Conservation (phyloP, 2,797 vertebrate species). For the Echiichthys vipera region DNA sequence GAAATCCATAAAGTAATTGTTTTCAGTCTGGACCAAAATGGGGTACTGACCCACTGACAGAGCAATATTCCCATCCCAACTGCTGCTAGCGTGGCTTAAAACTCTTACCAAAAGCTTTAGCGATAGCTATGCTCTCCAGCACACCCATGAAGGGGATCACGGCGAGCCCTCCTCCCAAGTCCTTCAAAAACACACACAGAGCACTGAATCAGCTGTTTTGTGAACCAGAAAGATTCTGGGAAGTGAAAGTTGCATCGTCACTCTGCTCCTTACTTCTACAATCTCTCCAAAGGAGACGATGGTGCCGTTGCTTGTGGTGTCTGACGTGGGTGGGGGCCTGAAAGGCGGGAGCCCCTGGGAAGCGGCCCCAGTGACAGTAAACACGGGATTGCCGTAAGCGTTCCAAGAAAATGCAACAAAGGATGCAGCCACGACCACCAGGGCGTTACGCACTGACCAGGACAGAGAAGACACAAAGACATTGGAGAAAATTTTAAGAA, state of each 20-base stretch:
- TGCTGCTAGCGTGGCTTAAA: neutral
- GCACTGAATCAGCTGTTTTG: slow-evolving; percentile 12
- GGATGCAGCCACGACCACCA: slow-evolving; percentile 90
- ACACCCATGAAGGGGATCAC: slow-evolving; percentile 94
- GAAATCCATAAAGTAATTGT: neutral
- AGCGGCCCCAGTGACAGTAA: slow-evolving; percentile 90
- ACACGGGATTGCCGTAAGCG: slow-evolving; percentile 81
- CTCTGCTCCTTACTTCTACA: slow-evolving; percentile 67
- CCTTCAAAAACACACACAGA: slow-evolving; percentile 76
- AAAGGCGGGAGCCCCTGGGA: slow-evolving; percentile 88
- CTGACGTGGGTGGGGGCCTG: slow-evolving; percentile 83
- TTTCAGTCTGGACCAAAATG: neutral
- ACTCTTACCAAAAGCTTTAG: slow-evolving; percentile 92
- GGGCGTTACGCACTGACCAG: slow-evolving; percentile 88
- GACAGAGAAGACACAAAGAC: slow-evolving; percentile 3
- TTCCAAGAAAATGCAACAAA: slow-evolving; percentile 88
- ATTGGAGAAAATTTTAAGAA: neutral
- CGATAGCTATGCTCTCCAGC: slow-evolving; percentile 93
- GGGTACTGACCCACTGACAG: neutral
- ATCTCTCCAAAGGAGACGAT: slow-evolving; percentile 86
- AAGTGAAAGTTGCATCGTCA: slow-evolving; percentile 39
- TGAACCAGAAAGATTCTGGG: neutral
- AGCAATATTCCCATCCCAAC: neutral
- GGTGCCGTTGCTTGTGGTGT: slow-evolving; percentile 85
- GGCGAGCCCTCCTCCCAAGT: slow-evolving; percentile 89